Evolutionary conservation across 2,797 vertebrate genomes (phyloP).

Genomic region (Glossophaga mutica): DNA sequence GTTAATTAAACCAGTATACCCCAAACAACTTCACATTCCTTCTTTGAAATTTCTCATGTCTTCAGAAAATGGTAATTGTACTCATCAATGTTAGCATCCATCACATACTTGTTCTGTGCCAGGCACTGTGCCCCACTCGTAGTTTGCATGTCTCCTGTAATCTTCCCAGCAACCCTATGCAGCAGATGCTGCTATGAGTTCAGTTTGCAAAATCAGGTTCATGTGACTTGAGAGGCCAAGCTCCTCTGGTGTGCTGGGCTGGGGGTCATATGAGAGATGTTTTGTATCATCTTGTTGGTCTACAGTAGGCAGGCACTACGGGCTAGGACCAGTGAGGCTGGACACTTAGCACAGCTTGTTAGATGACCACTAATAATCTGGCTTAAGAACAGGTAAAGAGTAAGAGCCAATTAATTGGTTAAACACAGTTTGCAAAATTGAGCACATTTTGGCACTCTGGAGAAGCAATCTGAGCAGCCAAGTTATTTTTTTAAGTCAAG

Average conservation of each 20-base stretch:
- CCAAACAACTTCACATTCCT: not conserved
- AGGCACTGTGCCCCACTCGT: not conserved
- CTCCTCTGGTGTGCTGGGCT: not conserved
- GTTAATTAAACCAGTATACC: not conserved
- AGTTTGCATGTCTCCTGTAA: not conserved
- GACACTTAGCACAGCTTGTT: not conserved
- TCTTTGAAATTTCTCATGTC: not conserved
- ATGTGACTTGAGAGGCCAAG: not conserved
- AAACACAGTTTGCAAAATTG: not conserved
- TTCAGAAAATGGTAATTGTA: not conserved
- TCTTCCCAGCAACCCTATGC: not conserved
- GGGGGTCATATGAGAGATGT: not conserved
- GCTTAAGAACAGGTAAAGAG: not conserved
- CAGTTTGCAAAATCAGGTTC: not conserved
- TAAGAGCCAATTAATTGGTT: not conserved
- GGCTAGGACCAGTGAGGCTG: not conserved
- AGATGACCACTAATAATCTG: not conserved
- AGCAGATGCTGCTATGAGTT: not conserved
- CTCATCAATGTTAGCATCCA: not conserved
- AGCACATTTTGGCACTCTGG: not conserved
- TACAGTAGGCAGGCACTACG: not conserved
- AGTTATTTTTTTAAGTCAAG: not conserved
- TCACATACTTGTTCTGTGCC: not conserved
- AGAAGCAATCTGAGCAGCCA: not conserved
- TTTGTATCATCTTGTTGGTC: not conserved